Percentiles rank a stretch among this genome's conserved stretches.
Evolutionary conservation across 2,888 invertebrate genomes (phyloP).

Genomic region (Griposia aprilina): DNA sequence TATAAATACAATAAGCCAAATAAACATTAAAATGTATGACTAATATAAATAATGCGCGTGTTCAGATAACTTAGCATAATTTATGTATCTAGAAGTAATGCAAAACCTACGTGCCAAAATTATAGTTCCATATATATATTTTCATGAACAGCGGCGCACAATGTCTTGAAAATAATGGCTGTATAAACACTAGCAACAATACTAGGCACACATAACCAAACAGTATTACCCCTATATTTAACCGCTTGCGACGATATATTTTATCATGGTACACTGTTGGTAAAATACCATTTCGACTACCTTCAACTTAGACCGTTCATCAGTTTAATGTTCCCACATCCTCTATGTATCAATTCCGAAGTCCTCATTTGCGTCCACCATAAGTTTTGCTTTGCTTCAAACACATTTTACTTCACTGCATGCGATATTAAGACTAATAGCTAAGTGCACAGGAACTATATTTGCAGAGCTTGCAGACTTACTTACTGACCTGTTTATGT

Average conservation of each 20-base stretch:
- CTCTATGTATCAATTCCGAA: slow-evolving; percentile 72
- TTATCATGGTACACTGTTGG: slow-evolving; percentile 46
- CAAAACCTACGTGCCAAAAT: slow-evolving; percentile 44
- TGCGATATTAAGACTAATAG: slow-evolving; percentile 84
- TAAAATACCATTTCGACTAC: slow-evolving; percentile 47
- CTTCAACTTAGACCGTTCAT: slow-evolving; percentile 61
- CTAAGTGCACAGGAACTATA: slow-evolving; percentile 78
- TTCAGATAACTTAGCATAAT: not conserved
- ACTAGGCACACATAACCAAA: slow-evolving; percentile 37
- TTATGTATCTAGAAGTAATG: slow-evolving; percentile 10
- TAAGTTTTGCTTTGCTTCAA: slow-evolving; percentile 84
- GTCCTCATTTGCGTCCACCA: slow-evolving; percentile 85
- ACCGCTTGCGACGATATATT: slow-evolving; percentile 36
- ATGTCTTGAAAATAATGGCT: slow-evolving; percentile 39
- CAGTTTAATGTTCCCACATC: slow-evolving; percentile 65
- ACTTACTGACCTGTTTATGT: slow-evolving; percentile 84
- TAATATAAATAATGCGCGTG: not conserved
- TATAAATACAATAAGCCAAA: not conserved
- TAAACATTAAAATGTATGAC: not conserved
- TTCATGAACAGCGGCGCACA: slow-evolving; percentile 43
- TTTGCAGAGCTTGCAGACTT: slow-evolving; percentile 76
- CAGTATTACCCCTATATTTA: slow-evolving; percentile 52
- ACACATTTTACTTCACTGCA: slow-evolving; percentile 75
- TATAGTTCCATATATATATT: slow-evolving; percentile 35
- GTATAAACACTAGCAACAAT: slow-evolving; percentile 43